Evolutionary conservation across 2,888 invertebrate genomes (phyloP), one percentile per base, ranked within the genome.

Genomic region (Scotopteryx bipunctaria): DNA sequence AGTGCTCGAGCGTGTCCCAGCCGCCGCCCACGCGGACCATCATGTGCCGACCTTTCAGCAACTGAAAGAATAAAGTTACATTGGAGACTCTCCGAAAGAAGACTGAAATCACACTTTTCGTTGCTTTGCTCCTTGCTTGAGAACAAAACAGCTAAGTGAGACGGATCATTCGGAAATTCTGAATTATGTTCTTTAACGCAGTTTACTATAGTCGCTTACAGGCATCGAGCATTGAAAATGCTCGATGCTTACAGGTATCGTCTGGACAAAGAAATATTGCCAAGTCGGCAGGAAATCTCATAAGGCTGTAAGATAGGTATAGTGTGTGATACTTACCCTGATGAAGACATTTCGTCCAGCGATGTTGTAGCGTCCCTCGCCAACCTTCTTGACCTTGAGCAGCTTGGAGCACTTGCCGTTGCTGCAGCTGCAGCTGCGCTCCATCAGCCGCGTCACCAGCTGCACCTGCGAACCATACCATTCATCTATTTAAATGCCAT

Each of bases 21-120:
- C 97, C 97, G 61, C 97, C 98, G 54, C 97, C 98, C 41, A 97
- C 97, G 69, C 98, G 93, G 49, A 98, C 97, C 97, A 98, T 97
- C 93, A 97, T 97, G 91, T 97, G 97, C n/a, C 95, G 93, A 41
- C 96, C 97, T 82, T 97, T 96, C 76, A 97, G 91, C 75, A 97
- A 83, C 97, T 97, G 92, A 2, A 74, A 47, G 3, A 66, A 55
- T 8, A 37, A 25, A n/a, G 9, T 5, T 25, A 45, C 13, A 6
- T 9, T 17, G 3, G 4, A 6, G 3, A 40, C 1, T 1, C 1
- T 5, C 19, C 1, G 5, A 3, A 1, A 13, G 5, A 31, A 6
- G 14, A 5, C 14, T 11, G 2, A 29, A 29, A 21, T 6, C 5
- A 8, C 23, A 8, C 6, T 21, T 23, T 23, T n/a, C n/a, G n/a